Percentiles rank a stretch among this genome's conserved stretches.
These are phyloP conservation scores for Ormyrus labotus DNA, from an alignment of 2,888 invertebrate species.

Conservation along the genomic window DNA sequence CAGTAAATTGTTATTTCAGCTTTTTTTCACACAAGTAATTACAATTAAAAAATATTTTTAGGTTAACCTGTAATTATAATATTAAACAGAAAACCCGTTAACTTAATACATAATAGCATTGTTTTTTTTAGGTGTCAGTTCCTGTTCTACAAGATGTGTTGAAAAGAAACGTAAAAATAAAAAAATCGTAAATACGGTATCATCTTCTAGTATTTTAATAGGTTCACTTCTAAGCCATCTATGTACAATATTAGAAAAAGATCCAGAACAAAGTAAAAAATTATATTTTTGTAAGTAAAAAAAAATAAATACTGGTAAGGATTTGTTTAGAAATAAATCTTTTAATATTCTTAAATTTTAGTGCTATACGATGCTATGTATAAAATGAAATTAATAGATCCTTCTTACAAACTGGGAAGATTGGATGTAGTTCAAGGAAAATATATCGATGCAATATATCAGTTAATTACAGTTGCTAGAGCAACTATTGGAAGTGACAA, in stretches of 20 bases:
- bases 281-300: conserved; percentile 78
- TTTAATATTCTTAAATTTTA: conserved; percentile 60
- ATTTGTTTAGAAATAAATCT: not conserved
- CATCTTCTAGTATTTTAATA: conserved; percentile 83
- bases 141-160: conserved; percentile 56
- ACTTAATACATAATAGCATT: not conserved
- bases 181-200: conserved; percentile 72
- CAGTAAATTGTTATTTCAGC: too few relatives aligned
- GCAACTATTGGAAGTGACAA: conserved; percentile 67
- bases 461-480: conserved; percentile 80
- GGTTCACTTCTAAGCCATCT: conserved; percentile 84
- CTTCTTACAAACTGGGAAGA: conserved; percentile 83
- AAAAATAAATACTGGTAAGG: not conserved
- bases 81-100: not conserved
- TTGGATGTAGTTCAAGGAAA: conserved; percentile 83
- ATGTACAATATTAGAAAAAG: conserved; percentile 81
- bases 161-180: conserved; percentile 55
- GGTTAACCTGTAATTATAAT: too few relatives aligned
- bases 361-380: conserved; percentile 83
- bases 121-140: conserved; percentile 58
- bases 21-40: too few relatives aligned
- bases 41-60: too few relatives aligned
- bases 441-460: conserved; percentile 82
- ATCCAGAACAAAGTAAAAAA: conserved; percentile 78
- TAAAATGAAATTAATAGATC: conserved; percentile 83